phyloP scores from a whole-genome alignment of 2,113 vertebrate genomes.

The Pachyramphus minor region DNA sequence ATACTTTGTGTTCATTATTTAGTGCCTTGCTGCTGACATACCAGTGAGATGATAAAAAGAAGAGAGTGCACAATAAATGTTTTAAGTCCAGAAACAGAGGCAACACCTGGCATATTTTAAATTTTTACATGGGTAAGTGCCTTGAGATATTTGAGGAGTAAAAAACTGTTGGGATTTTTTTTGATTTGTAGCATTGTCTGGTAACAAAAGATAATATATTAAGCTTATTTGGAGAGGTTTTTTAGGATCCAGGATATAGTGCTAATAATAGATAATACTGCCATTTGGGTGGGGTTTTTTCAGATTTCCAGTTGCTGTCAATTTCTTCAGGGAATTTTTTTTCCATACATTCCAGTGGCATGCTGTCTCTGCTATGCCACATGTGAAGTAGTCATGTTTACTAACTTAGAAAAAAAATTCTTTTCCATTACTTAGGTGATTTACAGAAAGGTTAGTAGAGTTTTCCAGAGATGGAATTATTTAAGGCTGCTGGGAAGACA shows the following conservation, averaged over 20 bases:
- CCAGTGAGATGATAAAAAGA: neutral
- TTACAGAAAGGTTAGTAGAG: neutral
- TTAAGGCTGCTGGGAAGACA: neutral
- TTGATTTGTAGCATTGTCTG: neutral
- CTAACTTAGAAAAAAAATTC: neutral
- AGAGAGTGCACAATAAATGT: neutral
- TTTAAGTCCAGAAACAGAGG: neutral
- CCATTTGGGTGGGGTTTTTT: neutral
- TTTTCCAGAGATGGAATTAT: neutral
- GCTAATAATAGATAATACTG: neutral
- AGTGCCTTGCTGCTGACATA: neutral
- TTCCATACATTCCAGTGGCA: neutral
- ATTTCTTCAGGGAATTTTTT: neutral
- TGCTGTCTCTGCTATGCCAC: neutral
- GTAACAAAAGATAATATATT: neutral
- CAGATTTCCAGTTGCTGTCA: neutral
- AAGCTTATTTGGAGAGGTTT: neutral
- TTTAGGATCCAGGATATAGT: neutral
- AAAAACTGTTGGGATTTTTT: neutral
- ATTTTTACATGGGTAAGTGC: neutral
- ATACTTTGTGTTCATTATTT: neutral
- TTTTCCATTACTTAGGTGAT: neutral
- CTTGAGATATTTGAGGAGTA: neutral
- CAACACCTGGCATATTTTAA: neutral
- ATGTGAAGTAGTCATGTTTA: neutral